Evolutionary conservation across 2,888 invertebrate genomes (phyloP).

Genomic region (Meghimatium bilineatum): DNA sequence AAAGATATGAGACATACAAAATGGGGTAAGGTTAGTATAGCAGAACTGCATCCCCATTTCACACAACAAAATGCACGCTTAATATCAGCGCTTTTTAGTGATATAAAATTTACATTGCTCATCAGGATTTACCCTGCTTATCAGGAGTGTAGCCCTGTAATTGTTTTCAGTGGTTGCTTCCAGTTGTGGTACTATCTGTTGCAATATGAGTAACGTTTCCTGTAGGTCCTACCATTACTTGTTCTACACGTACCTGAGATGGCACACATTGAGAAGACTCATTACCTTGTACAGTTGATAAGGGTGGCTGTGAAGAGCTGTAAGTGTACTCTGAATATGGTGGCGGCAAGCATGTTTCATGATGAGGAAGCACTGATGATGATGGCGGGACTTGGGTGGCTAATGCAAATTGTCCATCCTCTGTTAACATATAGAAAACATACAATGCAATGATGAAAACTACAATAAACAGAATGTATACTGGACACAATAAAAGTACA

Average conservation of each 20-base stretch:
- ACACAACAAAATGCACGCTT: background rate
- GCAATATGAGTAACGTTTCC: background rate
- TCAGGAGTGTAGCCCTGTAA: background rate
- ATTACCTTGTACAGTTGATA: background rate
- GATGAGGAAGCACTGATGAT: background rate
- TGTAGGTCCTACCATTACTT: background rate
- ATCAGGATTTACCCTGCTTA: background rate
- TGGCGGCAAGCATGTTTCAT: constrained; percentile 27
- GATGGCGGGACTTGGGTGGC: background rate
- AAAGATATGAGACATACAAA: background rate
- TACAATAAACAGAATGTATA: background rate
- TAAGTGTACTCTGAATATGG: constrained; percentile 31
- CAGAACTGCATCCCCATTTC: background rate
- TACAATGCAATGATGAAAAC: background rate
- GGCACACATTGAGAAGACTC: background rate
- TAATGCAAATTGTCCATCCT: constrained; percentile 14
- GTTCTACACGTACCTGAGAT: background rate
- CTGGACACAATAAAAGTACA: background rate
- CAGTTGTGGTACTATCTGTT: background rate
- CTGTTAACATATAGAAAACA: constrained; percentile 20
- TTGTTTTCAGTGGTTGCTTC: background rate
- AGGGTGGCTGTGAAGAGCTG: constrained; percentile 7
- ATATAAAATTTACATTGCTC: constrained; percentile 3
- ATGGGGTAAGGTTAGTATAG: background rate
- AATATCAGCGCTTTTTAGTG: background rate